These are phyloP conservation scores for Trichonephila clavata DNA, from an alignment of 1,140 invertebrate species.

Conservation along the genomic window DNA sequence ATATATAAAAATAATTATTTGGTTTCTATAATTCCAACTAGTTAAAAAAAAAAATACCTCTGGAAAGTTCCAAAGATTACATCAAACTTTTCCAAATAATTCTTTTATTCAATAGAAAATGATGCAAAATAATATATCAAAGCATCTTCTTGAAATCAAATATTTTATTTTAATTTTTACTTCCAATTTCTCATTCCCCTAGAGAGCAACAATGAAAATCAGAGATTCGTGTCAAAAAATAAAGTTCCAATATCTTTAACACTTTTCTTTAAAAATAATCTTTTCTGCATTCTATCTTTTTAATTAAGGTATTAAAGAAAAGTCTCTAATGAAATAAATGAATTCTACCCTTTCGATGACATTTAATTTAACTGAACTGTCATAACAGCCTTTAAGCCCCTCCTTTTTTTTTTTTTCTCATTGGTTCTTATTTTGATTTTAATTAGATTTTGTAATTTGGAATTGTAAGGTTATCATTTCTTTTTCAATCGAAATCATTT, in stretches of 20 bases:
- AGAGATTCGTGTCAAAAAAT: neutral
- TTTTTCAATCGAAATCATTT: neutral
- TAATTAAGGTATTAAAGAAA: slow-evolving; percentile 46
- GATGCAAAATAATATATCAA: too few species aligned
- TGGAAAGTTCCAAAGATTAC: too few species aligned
- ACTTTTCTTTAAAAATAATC: slow-evolving; percentile 38
- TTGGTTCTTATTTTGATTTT: neutral
- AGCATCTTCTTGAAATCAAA: too few species aligned
- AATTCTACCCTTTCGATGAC: slow-evolving; percentile 18
- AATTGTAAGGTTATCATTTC: slow-evolving; percentile 3
- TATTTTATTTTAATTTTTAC: too few species aligned
- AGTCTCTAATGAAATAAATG: slow-evolving; percentile 39
- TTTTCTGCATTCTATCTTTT: neutral
- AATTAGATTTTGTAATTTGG: slow-evolving; percentile 60
- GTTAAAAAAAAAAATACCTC: too few species aligned
- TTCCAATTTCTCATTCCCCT: too few species aligned
- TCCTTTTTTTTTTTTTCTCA: slow-evolving; percentile 27
- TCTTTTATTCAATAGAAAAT: too few species aligned
- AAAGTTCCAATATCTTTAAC: neutral
- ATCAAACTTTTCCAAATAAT: too few species aligned
- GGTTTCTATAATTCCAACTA: too few species aligned
- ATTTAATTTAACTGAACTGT: slow-evolving; percentile 62
- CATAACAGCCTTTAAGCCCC: neutral
- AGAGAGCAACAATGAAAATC: neutral
- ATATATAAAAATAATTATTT: too few species aligned